Evolutionary conservation across 2,888 invertebrate species (phyloP).

Genomic region (Stenodera caucasica): DNA sequence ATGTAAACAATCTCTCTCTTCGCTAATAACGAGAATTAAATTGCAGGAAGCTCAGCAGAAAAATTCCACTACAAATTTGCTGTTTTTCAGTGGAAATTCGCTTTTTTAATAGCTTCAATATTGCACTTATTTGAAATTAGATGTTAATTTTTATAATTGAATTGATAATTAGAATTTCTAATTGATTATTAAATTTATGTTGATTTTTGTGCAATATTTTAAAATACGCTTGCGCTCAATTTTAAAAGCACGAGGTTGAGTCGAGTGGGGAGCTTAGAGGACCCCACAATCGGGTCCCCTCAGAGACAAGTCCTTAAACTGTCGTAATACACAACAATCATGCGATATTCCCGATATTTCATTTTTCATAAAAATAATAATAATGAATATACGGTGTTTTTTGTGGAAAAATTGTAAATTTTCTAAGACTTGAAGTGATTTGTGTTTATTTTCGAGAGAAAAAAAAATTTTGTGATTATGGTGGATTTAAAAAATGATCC

Average conservation of each 20-base stretch:
- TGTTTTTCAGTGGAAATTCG: too few relatives aligned
- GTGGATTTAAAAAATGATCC: constrained; percentile 52
- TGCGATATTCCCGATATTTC: neutral
- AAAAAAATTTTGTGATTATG: constrained; percentile 35
- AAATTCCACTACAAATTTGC: too few relatives aligned
- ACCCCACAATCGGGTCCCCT: constrained; percentile 12
- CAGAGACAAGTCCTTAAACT: constrained; percentile 1
- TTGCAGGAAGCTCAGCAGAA: neutral
- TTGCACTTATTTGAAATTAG: too few relatives aligned
- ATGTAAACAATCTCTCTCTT: neutral
- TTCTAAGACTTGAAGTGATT: neutral
- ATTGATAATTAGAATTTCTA: too few relatives aligned
- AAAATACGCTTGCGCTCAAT: neutral
- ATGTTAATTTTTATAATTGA: too few relatives aligned
- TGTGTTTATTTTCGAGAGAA: neutral
- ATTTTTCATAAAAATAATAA: neutral
- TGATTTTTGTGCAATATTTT: too few relatives aligned
- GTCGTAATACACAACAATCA: too few relatives aligned
- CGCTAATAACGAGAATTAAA: too few relatives aligned
- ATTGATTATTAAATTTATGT: too few relatives aligned
- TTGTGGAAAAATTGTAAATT: neutral
- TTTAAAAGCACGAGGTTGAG: neutral
- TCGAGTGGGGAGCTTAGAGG: constrained; percentile 2
- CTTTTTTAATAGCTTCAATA: too few relatives aligned
- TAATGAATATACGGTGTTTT: neutral